Evolutionary conservation across 2,113 vertebrate genomes (phyloP).

Genomic region (Meleagris gallopavo): DNA sequence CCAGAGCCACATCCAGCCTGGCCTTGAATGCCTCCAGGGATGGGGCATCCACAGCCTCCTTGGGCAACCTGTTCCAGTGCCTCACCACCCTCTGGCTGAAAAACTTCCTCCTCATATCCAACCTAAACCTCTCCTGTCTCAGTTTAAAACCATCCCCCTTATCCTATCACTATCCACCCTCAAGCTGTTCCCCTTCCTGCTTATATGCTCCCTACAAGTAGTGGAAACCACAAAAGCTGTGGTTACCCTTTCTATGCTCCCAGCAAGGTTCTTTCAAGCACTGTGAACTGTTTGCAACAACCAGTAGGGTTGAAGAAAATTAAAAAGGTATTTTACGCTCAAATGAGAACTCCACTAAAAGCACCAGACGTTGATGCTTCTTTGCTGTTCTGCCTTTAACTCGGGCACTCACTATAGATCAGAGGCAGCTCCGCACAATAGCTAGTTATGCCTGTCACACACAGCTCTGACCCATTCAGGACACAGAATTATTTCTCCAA

Average conservation of each 20-base stretch:
- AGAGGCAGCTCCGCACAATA: not conserved
- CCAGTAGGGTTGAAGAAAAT: not conserved
- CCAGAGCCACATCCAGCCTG: no score
- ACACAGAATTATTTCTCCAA: not conserved
- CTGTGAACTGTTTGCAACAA: constrained; percentile 15
- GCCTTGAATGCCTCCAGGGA: no score
- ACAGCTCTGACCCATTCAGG: not conserved
- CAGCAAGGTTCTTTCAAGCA: constrained; percentile 26
- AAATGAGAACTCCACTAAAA: not conserved
- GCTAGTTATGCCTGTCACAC: not conserved
- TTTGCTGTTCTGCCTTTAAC: constrained; percentile 25
- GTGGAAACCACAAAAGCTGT: not conserved
- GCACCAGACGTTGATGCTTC: not conserved
- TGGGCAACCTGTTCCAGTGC: no score
- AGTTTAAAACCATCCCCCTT: no score
- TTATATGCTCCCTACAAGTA: no score
- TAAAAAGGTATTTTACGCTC: not conserved
- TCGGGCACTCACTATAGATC: not conserved
- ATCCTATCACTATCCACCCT: no score
- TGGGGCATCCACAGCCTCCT: no score
- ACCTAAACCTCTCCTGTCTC: no score
- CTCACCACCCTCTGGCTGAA: no score
- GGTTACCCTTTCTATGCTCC: not conserved
- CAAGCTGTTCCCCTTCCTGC: no score
- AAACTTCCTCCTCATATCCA: no score